Conservation (phyloP, 2,888 invertebrate genomes). For the Dicyrtoma fusca region DNA sequence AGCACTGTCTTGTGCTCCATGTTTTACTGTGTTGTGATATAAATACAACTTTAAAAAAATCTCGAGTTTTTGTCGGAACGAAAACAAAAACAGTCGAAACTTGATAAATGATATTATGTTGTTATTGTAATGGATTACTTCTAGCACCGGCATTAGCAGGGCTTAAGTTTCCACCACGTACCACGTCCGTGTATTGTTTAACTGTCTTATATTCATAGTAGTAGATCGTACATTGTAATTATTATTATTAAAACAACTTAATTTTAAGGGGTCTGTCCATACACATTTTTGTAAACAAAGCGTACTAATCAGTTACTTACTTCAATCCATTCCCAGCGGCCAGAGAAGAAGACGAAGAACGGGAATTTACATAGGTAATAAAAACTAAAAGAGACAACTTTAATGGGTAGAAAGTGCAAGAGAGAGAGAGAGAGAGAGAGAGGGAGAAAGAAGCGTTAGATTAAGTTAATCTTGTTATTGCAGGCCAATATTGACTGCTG, state of each 20-base stretch:
- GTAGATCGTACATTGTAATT: neutral
- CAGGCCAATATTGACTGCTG: slow-evolving; percentile 5
- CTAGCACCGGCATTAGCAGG: neutral
- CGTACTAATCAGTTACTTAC: neutral
- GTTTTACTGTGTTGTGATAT: too few relatives aligned
- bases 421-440: too few relatives aligned
- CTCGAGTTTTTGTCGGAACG: neutral
- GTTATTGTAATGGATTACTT: too few relatives aligned
- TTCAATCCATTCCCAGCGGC: slow-evolving; percentile 19
- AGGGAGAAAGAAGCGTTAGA: neutral
- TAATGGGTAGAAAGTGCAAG: too few relatives aligned
- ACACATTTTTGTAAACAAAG: neutral
- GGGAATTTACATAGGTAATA: too few relatives aligned
- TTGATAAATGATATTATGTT: too few relatives aligned
- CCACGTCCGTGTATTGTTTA: neutral
- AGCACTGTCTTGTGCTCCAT: too few relatives aligned
- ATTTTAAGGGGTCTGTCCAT: neutral
- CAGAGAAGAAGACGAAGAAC: too few relatives aligned
- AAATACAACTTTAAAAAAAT: too few relatives aligned
- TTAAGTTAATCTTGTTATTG: neutral
- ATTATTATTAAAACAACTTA: neutral
- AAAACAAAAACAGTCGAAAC: too few relatives aligned
- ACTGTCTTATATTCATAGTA: neutral
- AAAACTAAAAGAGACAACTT: too few relatives aligned
- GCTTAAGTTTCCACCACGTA: neutral